Conservation (phyloP, 2,888 invertebrate species). For the Campaea margaritaria region DNA sequence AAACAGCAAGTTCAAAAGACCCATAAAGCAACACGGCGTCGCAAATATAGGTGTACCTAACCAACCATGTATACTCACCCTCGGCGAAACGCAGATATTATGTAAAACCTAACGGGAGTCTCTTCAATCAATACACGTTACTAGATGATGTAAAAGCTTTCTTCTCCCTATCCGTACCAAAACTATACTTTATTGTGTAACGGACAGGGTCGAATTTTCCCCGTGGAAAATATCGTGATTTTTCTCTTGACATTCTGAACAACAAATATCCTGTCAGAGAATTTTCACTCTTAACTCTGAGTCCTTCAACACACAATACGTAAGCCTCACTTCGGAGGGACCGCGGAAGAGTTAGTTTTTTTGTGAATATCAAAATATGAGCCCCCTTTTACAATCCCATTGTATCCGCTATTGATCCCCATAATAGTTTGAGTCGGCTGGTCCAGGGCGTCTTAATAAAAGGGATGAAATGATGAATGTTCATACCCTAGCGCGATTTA, state of each 20-base stretch:
- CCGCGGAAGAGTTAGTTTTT: conserved; percentile 80
- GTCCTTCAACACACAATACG: conserved; percentile 56
- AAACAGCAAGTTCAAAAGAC: conserved; percentile 46
- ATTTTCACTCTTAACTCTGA: conserved; percentile 65
- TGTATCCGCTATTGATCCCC: conserved; percentile 83
- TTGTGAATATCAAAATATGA: conserved; percentile 85
- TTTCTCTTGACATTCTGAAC: conserved; percentile 71
- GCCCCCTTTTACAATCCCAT: conserved; percentile 84
- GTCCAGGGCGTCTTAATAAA: conserved; percentile 77
- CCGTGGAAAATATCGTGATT: conserved; percentile 48
- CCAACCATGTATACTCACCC: conserved; percentile 69
- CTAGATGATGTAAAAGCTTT: conserved; percentile 82
- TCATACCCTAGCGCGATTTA: conserved; percentile 50
- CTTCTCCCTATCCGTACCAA: conserved; percentile 52
- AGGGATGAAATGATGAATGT: conserved; percentile 72
- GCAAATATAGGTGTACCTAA: conserved; percentile 58
- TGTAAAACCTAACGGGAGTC: conserved; percentile 83
- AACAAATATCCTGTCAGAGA: conserved; percentile 67
- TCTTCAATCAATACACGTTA: conserved; percentile 85
- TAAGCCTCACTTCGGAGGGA: conserved; percentile 55
- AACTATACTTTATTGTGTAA: conserved; percentile 52
- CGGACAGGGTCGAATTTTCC: conserved; percentile 51
- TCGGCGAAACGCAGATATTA: conserved; percentile 79
- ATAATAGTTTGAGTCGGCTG: conserved; percentile 80
- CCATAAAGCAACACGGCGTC: conserved; percentile 51